These are phyloP conservation scores for Hucho hucho DNA, from an alignment of 2,113 vertebrate species.

Conservation along the genomic window DNA sequence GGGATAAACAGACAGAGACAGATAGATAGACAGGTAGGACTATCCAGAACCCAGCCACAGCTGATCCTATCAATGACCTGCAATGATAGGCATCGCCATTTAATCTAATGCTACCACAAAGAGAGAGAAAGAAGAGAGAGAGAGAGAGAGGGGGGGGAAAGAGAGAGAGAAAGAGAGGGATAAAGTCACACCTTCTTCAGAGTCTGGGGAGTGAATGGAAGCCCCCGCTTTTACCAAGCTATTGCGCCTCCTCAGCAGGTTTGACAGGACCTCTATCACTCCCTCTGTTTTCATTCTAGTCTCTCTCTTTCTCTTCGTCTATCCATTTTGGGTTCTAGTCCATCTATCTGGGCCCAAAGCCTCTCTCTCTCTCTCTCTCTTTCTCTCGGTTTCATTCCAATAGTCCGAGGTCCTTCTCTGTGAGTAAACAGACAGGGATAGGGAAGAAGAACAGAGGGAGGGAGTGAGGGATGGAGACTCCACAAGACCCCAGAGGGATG, in stretches of 20 bases:
- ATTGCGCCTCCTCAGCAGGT: background rate
- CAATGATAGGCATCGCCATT: slow-evolving; percentile 71
- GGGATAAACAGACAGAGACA: slow-evolving; percentile 51
- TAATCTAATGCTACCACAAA: slow-evolving; percentile 49
- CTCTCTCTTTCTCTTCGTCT: background rate
- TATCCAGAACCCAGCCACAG: slow-evolving; percentile 51
- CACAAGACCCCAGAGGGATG: background rate
- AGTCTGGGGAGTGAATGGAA: background rate
- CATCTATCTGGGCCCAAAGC: background rate
- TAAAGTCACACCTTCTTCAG: background rate
- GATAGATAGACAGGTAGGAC: slow-evolving; percentile 59
- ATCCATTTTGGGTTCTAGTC: background rate
- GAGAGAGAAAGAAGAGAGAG: background rate
- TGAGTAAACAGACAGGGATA: background rate
- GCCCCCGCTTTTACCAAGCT: background rate
- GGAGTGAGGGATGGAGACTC: background rate
- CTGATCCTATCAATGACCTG: slow-evolving; percentile 64
- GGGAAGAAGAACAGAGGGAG: background rate
- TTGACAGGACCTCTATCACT: background rate
- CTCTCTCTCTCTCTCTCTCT: background rate
- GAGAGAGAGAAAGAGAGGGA: background rate
- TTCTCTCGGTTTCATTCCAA: background rate
- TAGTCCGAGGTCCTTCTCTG: background rate
- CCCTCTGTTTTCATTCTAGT: background rate
- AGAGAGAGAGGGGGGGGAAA: background rate